These are phyloP conservation scores for Orthonyx spaldingii DNA, from an alignment of 2,113 vertebrate species.

Conservation along the genomic window DNA sequence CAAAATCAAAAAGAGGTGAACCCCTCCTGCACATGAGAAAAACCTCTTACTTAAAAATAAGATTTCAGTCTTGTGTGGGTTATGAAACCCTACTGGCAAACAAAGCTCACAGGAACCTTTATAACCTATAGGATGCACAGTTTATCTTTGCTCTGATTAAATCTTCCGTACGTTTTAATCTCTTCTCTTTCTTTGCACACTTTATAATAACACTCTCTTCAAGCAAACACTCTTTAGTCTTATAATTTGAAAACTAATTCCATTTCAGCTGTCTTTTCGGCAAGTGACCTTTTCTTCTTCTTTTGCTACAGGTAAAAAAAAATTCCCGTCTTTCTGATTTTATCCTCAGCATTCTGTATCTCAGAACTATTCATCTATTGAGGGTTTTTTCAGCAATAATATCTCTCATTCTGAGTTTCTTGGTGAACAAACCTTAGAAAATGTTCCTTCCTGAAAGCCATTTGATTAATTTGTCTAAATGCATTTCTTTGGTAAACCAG, in stretches of 20 bases:
- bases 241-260: conserved; percentile 73
- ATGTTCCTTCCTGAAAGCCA: conserved; percentile 29
- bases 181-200: conserved; percentile 59
- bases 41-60: conserved; percentile 45
- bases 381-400: conserved; percentile 64
- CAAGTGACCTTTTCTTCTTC: conserved; percentile 66
- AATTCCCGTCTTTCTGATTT: conserved; percentile 26
- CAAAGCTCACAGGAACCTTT: conserved; percentile 26
- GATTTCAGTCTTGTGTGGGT: conserved; percentile 32
- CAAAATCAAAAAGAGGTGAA: conserved; percentile 5
- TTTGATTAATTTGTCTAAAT: conserved; percentile 73
- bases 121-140: conserved; percentile 36
- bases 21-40: not conserved
- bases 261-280: conserved; percentile 56
- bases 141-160: conserved; percentile 51
- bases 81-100: conserved; percentile 61
- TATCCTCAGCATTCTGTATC: conserved; percentile 45
- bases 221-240: conserved; percentile 69
- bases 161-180: conserved; percentile 53
- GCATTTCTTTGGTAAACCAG: conserved; percentile 64
- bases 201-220: conserved; percentile 62
- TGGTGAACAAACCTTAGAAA: conserved; percentile 43
- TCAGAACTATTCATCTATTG: conserved; percentile 48
- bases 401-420: conserved; percentile 63
- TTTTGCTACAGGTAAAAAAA: conserved; percentile 52